Evolutionary conservation across 2,113 vertebrate species (phyloP), one percentile per base, ranked within the genome.

Genomic region (Albula goreensis): DNA sequence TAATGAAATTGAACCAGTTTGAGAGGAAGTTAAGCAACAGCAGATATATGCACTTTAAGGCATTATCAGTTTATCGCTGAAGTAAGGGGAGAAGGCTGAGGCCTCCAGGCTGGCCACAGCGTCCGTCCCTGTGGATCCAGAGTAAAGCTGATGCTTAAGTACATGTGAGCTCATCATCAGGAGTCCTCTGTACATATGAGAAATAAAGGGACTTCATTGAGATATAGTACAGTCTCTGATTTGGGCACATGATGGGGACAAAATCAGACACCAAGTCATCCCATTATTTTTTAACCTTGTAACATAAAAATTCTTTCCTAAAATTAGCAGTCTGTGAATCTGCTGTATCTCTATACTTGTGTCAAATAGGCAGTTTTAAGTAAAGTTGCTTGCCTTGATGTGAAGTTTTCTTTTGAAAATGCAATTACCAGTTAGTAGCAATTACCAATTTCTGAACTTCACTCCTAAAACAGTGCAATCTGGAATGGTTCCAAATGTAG

Each of bases 401-500:
- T 41, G 31, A 41, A 41, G 31, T 41, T 41, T 41, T 41, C 31
- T 41, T 41, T 41, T 41, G 31, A 41, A 41, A 41, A 41, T 48
- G 77, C 77, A 78, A 78, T 78, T 78, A 13, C 31, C 31, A 41
- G 31, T 41, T 41, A 41, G 31, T 41, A 41, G 31, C 31, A 41
- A 48, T 78, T 19, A 49, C 9, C 25, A 78, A 78, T 2, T 48
- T 1, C 2, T 78, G 31, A 89, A 31, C 70, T 83, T 74, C 49
- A 50, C 50, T 80, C 77, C 41, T 8, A n/a, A 7, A 2, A 19
- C 78, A n/a, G 78, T 70, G 57, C 25, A 25, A 83, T 80, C 56
- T 77, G 77, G 74, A 86, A 88, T 80, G 60, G 56, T 74, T 85
- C 57, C 50, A 6, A 77, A 51, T 52, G 57, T 85, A 83, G 70